Conservation (phyloP, 1,140 invertebrate genomes). For the Brachionus manjavacas region DNA sequence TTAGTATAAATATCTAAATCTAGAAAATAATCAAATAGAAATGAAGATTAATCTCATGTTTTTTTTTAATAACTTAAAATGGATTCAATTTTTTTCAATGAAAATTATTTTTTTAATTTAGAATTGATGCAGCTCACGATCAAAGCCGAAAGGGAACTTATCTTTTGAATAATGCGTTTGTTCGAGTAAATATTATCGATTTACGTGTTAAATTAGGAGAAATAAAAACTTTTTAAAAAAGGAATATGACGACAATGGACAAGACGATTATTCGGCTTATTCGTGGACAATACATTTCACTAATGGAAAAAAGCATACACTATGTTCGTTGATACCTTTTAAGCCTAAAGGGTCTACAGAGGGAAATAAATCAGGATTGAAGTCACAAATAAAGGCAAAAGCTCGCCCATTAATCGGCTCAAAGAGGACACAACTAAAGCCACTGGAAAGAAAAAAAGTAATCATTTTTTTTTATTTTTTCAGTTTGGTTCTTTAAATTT, state of each 20-base stretch:
- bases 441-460: conserved; percentile 19
- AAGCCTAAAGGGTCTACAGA: neutral
- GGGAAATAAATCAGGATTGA: neutral
- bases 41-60: neutral
- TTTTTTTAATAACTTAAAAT: neutral
- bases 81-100: neutral
- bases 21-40: no score
- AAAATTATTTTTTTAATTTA: conserved; percentile 45
- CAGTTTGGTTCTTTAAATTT: neutral
- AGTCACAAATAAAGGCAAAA: neutral
- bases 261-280: conserved; percentile 31
- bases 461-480: neutral
- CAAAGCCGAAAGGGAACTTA: conserved; percentile 64
- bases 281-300: conserved; percentile 35
- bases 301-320: conserved; percentile 27
- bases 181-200: conserved; percentile 51
- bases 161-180: conserved; percentile 65
- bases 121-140: conserved; percentile 64
- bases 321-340: conserved; percentile 28
- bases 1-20: no score
- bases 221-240: neutral
- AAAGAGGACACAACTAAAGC: conserved; percentile 6
- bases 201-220: neutral
- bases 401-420: neutral
- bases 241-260: conserved; percentile 38